Conservation (phyloP, 2,113 vertebrate species). For the Hemibagrus wyckioides region DNA sequence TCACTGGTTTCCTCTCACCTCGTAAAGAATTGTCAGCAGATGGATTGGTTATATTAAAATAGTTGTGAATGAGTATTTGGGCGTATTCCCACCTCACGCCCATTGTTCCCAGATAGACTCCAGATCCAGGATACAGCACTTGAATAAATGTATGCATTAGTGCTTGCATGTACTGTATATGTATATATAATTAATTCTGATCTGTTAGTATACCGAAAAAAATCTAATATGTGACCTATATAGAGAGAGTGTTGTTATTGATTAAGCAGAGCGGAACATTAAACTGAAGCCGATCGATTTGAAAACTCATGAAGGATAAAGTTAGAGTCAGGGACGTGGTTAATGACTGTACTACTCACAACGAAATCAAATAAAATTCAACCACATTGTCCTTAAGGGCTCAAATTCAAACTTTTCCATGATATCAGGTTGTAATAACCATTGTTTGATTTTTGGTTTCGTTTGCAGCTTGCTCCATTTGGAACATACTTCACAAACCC, state of each 20-base stretch:
- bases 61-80: background rate
- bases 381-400: background rate
- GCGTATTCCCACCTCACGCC: background rate
- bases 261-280: background rate
- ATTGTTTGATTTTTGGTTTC: slow-evolving; percentile 30
- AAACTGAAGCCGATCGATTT: background rate
- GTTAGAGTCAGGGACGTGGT: background rate
- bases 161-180: background rate
- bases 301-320: background rate
- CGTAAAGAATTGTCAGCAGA: background rate
- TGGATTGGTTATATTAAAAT: background rate
- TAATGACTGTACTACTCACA: background rate
- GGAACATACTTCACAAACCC: slow-evolving; percentile 14
- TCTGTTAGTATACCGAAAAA: background rate
- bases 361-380: background rate
- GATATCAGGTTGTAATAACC: slow-evolving; percentile 7
- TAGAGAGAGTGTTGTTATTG: background rate
- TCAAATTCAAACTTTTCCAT: background rate
- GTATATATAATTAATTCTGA: background rate
- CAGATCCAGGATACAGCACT: background rate
- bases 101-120: background rate
- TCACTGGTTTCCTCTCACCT: background rate
- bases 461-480: slow-evolving; percentile 20
- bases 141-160: background rate
- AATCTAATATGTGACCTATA: background rate